Base-by-base conservation (phyloP, 2,113 vertebrate species). In the Cyphomyrus discorhynchus region DNA sequence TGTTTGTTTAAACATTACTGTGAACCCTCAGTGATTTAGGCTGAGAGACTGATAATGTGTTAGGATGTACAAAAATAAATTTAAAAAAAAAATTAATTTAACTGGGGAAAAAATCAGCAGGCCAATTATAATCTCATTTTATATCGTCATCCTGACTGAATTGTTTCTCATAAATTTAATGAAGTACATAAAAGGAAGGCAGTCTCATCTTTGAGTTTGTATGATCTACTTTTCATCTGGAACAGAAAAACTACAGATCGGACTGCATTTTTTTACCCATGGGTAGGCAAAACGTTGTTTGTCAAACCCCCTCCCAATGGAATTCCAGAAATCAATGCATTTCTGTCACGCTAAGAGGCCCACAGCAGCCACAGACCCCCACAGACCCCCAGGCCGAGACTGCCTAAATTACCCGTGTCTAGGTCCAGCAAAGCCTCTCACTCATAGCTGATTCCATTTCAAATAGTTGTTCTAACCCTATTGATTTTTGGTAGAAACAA, bases 261-360 rank as follows among this genome's bases (percentile, higher is more conserved):
- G 42, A 47, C 45, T 84, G 82, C 74, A 80, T 53, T 77, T 77
- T 70, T 82, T 47, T 47, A 24, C 82, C 45, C 39, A 21, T 10
- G 82, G 82, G 82, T 84, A 84, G 82, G 45, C 82, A 45, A n/a
- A 47, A 27, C 62, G 10, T 70, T 84, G 82, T 84, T 46, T 84
- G 45, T 84, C 7, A 19, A 84, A 27, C 82, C 45, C 82, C 82
- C 45, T 84, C 82, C 45, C 82, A 46, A n/a, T 84, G 82, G 82
- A 84, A 47, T 84, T 84, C 42, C 82, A n/a, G 82, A 84, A 84
- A 84, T 84, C 82, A 84, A 47, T 84, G 82, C 82, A 84, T 84
- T 84, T 45, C 45, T 84, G 82, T 84, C 82, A 84, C 42, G 82
- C 82, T 84, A 45, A 46, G 82, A 45, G 82, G 82, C 42, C 45